phyloP scores from a whole-genome alignment of 1,140 invertebrate species.

The Zaprionus kolodkinae region DNA sequence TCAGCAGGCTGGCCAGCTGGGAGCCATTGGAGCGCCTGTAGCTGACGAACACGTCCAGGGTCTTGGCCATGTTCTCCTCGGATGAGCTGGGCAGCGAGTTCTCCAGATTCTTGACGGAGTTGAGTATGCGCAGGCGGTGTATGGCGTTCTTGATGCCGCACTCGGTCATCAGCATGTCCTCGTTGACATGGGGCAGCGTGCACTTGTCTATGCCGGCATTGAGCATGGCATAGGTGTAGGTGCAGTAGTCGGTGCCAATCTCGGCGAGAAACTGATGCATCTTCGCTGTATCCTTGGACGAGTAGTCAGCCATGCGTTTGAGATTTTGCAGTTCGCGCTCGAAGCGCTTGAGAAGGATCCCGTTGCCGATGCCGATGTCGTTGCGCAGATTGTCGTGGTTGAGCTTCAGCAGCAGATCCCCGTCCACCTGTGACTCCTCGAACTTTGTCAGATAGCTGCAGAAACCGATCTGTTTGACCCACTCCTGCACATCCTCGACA shows the following conservation, averaged over 20 bases:
- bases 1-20: constrained; percentile 95
- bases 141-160: constrained; percentile 97
- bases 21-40: constrained; percentile 99
- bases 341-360: constrained; percentile 96
- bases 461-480: constrained; percentile 99
- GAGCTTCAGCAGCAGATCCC: constrained; percentile 97
- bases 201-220: constrained; percentile 97
- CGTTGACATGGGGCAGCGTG: constrained; percentile 91
- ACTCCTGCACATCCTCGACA: constrained; percentile 97
- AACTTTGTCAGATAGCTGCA: constrained; percentile 93
- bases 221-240: constrained; percentile 98
- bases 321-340: constrained; percentile 96
- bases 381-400: constrained; percentile 96
- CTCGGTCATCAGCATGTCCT: constrained; percentile 95
- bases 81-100: constrained; percentile 87
- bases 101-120: constrained; percentile 92
- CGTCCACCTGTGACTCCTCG: constrained; percentile 96
- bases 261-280: constrained; percentile 95
- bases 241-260: constrained; percentile 95
- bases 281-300: constrained; percentile 95
- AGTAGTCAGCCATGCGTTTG: constrained; percentile 99
- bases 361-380: constrained; percentile 97
- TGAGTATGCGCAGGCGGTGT: constrained; percentile 95
- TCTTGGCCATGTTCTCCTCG: constrained; percentile 93
- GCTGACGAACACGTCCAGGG: constrained; percentile 98